A percentile compares a stretch with the other conserved stretches of the same genome.
These are phyloP conservation scores for Dinoponera quadriceps DNA, from an alignment of 1,140 invertebrate species.

Conservation along the genomic window DNA sequence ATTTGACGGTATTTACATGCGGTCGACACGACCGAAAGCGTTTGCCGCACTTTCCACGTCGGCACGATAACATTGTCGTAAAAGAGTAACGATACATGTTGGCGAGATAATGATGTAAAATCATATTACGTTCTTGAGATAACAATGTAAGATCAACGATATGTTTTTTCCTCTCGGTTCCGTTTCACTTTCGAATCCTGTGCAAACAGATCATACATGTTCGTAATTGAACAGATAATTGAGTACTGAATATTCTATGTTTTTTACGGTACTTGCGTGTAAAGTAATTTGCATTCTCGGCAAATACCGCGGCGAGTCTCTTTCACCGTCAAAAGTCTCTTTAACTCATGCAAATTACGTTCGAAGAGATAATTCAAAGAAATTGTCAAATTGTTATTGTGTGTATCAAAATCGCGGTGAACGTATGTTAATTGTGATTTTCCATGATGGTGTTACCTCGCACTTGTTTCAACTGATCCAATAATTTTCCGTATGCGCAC, in stretches of 20 bases:
- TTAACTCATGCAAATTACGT: neutral
- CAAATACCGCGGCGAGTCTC: conserved; percentile 18
- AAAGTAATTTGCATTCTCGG: conserved; percentile 33
- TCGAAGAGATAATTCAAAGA: conserved; percentile 24
- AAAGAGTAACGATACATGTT: neutral
- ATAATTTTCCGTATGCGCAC: too few relatives aligned
- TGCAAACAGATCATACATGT: neutral
- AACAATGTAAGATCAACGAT: neutral
- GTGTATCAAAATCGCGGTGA: neutral
- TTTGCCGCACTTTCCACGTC: too few relatives aligned
- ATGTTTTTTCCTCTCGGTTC: neutral
- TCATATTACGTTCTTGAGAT: neutral
- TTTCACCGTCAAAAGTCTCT: neutral
- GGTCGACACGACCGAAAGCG: neutral
- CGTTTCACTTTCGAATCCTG: neutral
- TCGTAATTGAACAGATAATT: conserved; percentile 1
- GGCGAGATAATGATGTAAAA: neutral
- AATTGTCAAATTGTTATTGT: neutral
- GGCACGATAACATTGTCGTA: neutral
- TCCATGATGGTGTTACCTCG: neutral
- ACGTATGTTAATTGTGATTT: conserved; percentile 8
- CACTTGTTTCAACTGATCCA: too few relatives aligned
- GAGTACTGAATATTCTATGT: conserved; percentile 11
- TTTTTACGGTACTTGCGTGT: neutral
- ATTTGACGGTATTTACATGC: neutral